A percentile compares a stretch with the other conserved stretches of the same genome.
These are phyloP conservation scores for Cheilosia pagana DNA, from an alignment of 2,888 invertebrate species.

Conservation along the genomic window DNA sequence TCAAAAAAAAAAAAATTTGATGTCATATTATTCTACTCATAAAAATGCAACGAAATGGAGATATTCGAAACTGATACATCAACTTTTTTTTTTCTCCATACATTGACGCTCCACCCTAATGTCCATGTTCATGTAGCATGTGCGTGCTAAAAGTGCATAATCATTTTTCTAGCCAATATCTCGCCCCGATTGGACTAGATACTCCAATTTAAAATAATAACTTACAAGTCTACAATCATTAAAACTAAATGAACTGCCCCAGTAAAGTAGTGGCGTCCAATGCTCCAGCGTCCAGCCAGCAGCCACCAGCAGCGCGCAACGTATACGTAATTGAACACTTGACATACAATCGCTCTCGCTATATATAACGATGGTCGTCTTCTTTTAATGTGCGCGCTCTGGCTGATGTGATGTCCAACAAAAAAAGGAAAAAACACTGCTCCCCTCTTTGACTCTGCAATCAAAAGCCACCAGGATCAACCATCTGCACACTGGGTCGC, in stretches of 20 bases:
- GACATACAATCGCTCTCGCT: slow-evolving; percentile 65
- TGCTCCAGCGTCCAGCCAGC: slow-evolving; percentile 27
- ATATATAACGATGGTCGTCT: slow-evolving; percentile 30
- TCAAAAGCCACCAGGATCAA: slow-evolving; percentile 75
- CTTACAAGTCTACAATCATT: slow-evolving; percentile 68
- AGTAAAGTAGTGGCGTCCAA: slow-evolving; percentile 61
- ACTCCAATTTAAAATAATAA: slow-evolving; percentile 74
- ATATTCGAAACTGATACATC: too few species aligned
- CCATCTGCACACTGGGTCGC: slow-evolving; percentile 75
- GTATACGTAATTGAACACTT: slow-evolving; percentile 72
- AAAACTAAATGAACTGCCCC: slow-evolving; percentile 73
- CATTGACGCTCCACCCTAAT: too few species aligned
- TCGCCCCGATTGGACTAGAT: slow-evolving; percentile 72
- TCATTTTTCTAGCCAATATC: slow-evolving; percentile 55
- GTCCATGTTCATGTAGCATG: not conserved
- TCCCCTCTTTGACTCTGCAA: slow-evolving; percentile 61
- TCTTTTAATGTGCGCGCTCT: slow-evolving; percentile 46
- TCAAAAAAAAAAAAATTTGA: too few species aligned
- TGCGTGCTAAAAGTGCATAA: slow-evolving; percentile 30
- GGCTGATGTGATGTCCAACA: slow-evolving; percentile 3
- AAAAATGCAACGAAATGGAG: too few species aligned
- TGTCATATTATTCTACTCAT: too few species aligned
- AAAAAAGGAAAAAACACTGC: slow-evolving; percentile 29
- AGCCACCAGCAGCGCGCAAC: slow-evolving; percentile 11
- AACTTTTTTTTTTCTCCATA: too few species aligned